phyloP scores from a whole-genome alignment of 2,113 vertebrate species.

The Syngnathus floridae region DNA sequence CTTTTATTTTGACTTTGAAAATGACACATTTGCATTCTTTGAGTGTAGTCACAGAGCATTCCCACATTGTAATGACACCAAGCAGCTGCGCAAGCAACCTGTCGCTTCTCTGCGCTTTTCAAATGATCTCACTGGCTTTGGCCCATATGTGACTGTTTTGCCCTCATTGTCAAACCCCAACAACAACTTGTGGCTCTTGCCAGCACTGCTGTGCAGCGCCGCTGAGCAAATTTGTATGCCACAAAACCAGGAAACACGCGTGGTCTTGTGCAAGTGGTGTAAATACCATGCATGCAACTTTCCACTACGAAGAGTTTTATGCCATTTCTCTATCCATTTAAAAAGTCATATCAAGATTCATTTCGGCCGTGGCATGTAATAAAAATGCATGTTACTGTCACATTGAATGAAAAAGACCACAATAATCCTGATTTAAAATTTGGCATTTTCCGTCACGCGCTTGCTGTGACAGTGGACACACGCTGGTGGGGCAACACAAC shows the following conservation, averaged over 20 bases:
- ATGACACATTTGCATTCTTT: neutral
- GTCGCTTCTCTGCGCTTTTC: neutral
- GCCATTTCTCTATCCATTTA: neutral
- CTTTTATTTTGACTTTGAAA: neutral
- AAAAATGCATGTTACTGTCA: neutral
- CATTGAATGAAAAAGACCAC: neutral
- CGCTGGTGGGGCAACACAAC: too few relatives aligned
- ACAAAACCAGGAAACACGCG: slow-evolving; percentile 35
- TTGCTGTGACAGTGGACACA: too few relatives aligned
- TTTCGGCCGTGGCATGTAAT: neutral
- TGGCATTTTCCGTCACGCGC: neutral
- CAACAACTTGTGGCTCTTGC: slow-evolving; percentile 27
- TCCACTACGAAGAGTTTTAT: slow-evolving; percentile 23
- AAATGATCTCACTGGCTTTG: slow-evolving; percentile 14
- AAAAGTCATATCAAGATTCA: neutral
- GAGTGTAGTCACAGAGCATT: neutral
- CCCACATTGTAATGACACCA: neutral
- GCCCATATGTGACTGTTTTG: slow-evolving; percentile 53
- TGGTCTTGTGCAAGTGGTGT: slow-evolving; percentile 19
- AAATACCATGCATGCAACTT: slow-evolving; percentile 12
- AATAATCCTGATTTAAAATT: neutral
- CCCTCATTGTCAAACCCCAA: slow-evolving; percentile 40
- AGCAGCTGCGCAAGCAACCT: neutral
- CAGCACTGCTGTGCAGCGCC: neutral
- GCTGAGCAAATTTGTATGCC: neutral